Percentiles rank a stretch among this genome's conserved stretches.
Conservation (phyloP, 2,888 invertebrate genomes). For the Diarsia mendica region DNA sequence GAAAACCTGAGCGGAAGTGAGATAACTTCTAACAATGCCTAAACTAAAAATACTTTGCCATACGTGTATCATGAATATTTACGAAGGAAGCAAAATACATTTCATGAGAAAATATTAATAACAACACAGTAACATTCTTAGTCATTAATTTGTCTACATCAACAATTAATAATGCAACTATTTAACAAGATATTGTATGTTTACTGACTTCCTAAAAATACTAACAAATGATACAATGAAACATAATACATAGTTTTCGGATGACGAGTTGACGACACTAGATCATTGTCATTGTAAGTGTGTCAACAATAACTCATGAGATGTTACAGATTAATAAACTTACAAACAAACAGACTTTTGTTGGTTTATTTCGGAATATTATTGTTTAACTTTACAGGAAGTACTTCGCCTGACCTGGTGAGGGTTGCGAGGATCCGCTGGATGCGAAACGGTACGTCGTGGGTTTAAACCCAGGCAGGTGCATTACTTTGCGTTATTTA, state of each 20-base stretch:
- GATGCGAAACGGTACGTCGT: too few species aligned
- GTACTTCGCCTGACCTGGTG: too few species aligned
- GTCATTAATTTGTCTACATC: not conserved
- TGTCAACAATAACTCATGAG: not conserved
- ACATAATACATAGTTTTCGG: not conserved
- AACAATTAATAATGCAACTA: constrained; percentile 12
- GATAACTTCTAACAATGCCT: not conserved
- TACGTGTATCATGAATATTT: not conserved
- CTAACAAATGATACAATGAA: constrained; percentile 3
- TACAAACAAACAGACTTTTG: not conserved
- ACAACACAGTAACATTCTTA: constrained; percentile 23
- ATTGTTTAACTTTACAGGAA: too few species aligned
- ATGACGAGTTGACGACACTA: not conserved
- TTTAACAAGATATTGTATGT: not conserved
- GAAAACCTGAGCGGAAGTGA: not conserved
- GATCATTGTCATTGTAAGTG: not conserved
- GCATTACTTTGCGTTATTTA: too few species aligned
- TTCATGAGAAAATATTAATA: constrained; percentile 4
- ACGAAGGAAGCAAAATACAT: constrained; percentile 15
- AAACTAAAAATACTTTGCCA: not conserved
- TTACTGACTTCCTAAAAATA: constrained; percentile 5
- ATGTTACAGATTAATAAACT: not conserved
- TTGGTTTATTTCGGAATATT: not conserved
- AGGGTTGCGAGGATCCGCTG: too few species aligned
- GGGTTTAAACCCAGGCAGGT: too few species aligned